Evolutionary conservation across 2,888 invertebrate genomes (phyloP).

Genomic region (Capitulum mitella): DNA sequence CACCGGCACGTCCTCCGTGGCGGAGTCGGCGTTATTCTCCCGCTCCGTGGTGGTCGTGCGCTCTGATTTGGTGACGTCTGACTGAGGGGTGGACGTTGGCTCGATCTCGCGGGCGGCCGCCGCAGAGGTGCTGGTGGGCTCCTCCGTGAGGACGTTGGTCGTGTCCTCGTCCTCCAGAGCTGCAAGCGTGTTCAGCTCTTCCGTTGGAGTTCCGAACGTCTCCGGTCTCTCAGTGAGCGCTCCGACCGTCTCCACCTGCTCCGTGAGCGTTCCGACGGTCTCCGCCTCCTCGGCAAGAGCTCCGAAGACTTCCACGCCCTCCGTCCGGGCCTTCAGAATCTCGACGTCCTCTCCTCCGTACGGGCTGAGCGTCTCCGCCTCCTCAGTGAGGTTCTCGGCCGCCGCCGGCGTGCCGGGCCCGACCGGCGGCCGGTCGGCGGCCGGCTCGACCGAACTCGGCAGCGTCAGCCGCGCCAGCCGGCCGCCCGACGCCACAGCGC

Average conservation of each 20-base stretch:
- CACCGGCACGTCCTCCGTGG: neutral
- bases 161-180: too few relatives aligned
- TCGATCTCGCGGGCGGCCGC: too few relatives aligned
- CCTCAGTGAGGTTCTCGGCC: too few relatives aligned
- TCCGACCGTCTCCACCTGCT: neutral
- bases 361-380: too few relatives aligned
- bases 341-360: too few relatives aligned
- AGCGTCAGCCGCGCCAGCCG: neutral
- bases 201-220: conserved; percentile 3
- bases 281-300: neutral
- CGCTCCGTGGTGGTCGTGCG: too few relatives aligned
- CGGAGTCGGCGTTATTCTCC: too few relatives aligned
- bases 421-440: too few relatives aligned
- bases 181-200: too few relatives aligned
- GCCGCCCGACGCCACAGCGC: neutral
- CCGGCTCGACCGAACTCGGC: neutral
- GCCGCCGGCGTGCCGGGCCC: too few relatives aligned
- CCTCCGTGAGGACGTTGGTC: too few relatives aligned
- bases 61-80: neutral
- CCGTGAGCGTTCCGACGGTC: neutral
- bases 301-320: neutral
- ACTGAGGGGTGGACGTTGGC: neutral
- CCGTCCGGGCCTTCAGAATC: neutral
- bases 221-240: neutral
- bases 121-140: too few relatives aligned